Conservation (phyloP, 1,140 invertebrate genomes). For the Paracyclopina nana region DNA sequence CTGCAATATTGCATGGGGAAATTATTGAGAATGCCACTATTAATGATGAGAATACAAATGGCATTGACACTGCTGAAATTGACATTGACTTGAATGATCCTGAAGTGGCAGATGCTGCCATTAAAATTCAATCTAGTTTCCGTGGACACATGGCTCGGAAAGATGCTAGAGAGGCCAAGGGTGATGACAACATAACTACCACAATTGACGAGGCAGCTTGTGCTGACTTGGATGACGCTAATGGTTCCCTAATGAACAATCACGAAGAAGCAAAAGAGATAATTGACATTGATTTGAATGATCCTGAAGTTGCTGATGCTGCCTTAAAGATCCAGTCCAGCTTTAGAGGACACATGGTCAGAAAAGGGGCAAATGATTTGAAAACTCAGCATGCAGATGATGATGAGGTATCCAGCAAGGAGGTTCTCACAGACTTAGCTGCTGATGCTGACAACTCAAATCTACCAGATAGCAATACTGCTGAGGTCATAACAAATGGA, state of each 20-base stretch:
- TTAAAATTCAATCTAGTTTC: conserved; percentile 45
- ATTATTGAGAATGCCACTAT: too few relatives aligned
- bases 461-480: neutral
- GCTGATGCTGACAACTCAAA: neutral
- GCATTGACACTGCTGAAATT: conserved; percentile 18
- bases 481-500: too few relatives aligned
- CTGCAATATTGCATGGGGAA: too few relatives aligned
- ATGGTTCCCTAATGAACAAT: neutral
- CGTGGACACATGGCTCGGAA: conserved; percentile 39
- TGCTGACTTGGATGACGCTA: too few relatives aligned
- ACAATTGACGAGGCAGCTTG: neutral
- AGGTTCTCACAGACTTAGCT: neutral
- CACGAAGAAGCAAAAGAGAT: neutral
- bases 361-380: conserved; percentile 36
- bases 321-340: conserved; percentile 81
- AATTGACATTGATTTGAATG: conserved; percentile 27
- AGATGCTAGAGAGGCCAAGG: conserved; percentile 34
- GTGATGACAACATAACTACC: conserved; percentile 27
- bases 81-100: conserved; percentile 33
- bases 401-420: neutral
- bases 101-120: conserved; percentile 37
- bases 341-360: conserved; percentile 68
- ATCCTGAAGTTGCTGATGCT: conserved; percentile 55
- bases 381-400: neutral
- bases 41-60: conserved; percentile 24